Evolutionary conservation across 2,797 vertebrate species (phyloP), one percentile per base, ranked within the genome.

Genomic region (Spea hammondii): DNA sequence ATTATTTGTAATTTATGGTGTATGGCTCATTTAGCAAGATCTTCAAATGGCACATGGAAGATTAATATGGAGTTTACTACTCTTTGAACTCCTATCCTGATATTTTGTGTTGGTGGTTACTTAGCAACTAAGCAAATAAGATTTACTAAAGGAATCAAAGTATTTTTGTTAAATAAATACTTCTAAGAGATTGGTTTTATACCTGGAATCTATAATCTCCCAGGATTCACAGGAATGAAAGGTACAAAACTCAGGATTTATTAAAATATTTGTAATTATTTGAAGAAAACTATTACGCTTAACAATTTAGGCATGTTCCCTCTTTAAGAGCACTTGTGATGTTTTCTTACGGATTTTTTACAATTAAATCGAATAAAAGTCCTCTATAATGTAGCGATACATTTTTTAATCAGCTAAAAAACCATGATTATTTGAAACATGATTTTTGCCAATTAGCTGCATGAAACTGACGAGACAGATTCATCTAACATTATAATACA

Each of bases 81-180:
- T 55, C 77, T 79, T 79, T 78, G 77, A 78, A 72, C 69, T 67
- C 44, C 65, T 67, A 46, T 60, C 70, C 14, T 13, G 13, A 67
- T 53, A 60, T 66, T 46, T 51, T 79, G 46, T 60, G 67, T 51
- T 73, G 13, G 62, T 12, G 45, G 47, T 46, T 59, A 13, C 77
- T 68, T 79, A 79, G 70, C 62, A 79, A 79, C 70, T 11, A 72
- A 73, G 54, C 53, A 72, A 79, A 79, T 73, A 72, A 73, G 51
- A 68, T 64, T 59, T 57, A 68, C 46, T 4, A 49, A 13, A 68
- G 64, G 64, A 67, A 72, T 79, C 62, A 67, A 73, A 79, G 17
- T 32, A 79, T 73, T 55, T 59, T 32, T 32, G 32, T 32, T 51
- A 5, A n/a, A 79, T 9, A 66, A 46, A 45, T 70, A 12, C 66